Conservation (phyloP, 2,888 invertebrate genomes). For the Agrochola litura region DNA sequence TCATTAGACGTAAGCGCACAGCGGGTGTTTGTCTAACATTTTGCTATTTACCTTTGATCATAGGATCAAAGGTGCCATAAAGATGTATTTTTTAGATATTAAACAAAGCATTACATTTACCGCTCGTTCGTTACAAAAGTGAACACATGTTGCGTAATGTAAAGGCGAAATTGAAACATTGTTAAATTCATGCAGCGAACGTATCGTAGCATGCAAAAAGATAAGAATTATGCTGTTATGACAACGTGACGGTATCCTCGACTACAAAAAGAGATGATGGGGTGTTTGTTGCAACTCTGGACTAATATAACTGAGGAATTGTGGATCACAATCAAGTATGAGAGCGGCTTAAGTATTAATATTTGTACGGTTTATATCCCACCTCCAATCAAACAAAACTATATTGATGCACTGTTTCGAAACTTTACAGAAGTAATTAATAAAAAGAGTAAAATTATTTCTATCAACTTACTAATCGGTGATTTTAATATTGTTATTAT, state of each 20-base stretch:
- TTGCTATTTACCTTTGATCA: conserved; percentile 68
- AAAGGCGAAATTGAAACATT: conserved; percentile 6
- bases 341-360: too few relatives aligned
- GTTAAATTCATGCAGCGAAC: not conserved
- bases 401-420: too few relatives aligned
- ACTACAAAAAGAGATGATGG: too few relatives aligned
- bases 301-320: too few relatives aligned
- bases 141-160: conserved; percentile 18
- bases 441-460: too few relatives aligned
- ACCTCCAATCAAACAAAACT: too few relatives aligned
- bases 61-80: conserved; percentile 65
- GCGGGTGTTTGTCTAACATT: conserved; percentile 57
- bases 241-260: not conserved
- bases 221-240: not conserved
- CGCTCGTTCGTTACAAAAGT: conserved; percentile 9
- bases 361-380: too few relatives aligned
- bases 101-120: conserved; percentile 34
- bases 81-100: conserved; percentile 42
- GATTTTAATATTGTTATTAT: too few relatives aligned
- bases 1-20: conserved; percentile 3
- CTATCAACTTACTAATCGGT: too few relatives aligned
- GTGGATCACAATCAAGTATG: too few relatives aligned
- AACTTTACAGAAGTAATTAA: too few relatives aligned
- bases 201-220: not conserved
- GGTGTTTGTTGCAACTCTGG: too few relatives aligned